Base-by-base conservation (phyloP, 2,113 vertebrate genomes). In the Circaetus gallicus region DNA sequence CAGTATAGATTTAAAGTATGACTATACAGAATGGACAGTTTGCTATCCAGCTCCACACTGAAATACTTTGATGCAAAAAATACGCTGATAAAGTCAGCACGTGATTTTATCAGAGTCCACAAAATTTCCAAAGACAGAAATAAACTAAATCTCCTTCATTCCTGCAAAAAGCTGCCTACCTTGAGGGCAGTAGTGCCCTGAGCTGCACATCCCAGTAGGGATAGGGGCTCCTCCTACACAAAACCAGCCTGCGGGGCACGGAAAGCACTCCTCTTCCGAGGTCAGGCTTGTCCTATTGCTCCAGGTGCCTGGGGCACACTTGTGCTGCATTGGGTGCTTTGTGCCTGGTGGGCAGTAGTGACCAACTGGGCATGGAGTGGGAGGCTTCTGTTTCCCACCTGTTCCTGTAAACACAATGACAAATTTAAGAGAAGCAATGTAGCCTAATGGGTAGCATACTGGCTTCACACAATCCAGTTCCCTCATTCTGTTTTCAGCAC, bases 321-420 rank as follows among this genome's bases (percentile, higher is more conserved):
- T 99, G 96, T 98, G 98, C 97, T 99, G 98, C 13, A 94, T 98
- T 3, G 97, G 98, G 61, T 98, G 98, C 98, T 98, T 98, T 17
- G 98, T 99, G 71, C 99, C 99, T 20, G 95, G 58, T 4, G 99
- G 99, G 82, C 99, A 99, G 96, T 99, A 99, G 97, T 99, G 99
- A 31, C 99, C 99, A 9, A 95, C 92, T 32, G 99, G 98, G 93
- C 99, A 99, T 0, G 93, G 97, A 40, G 97, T 94, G 2, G 98
- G 98, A 20, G 98, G 98, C 29, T 98, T 99, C 96, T 99, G 99
- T 59, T 97, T 94, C 11, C 98, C 99, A 25, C 99, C 99, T 3
- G 99, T 99, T 42, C 97, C 98, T 98, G 91, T 10, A 56, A 86
- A 77, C 20, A 65, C 7, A 85, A 10, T 29, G 31, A 24, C 9